Evolutionary conservation across 2,888 invertebrate genomes (phyloP), one percentile per base, ranked within the genome.

Genomic region (Pterobdella sp.): DNA sequence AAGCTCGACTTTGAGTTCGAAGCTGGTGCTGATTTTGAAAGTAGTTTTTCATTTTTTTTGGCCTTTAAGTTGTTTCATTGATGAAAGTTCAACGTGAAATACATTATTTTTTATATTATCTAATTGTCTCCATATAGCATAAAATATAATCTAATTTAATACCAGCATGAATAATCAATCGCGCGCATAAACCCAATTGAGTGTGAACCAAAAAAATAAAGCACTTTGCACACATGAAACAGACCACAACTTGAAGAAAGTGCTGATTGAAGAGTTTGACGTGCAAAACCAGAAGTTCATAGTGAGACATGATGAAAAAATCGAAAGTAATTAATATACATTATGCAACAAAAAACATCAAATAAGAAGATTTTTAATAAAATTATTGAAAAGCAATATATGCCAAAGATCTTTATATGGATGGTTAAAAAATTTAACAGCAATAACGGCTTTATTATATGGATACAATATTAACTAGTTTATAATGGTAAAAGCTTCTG

Each of bases 11-110:
- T 85, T 77, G 92, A 93, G 81, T 86, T 93, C 68, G 87, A 85
- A 75, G 80, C 81, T 79, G 93, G 91, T 22, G 90, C 91, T 78
- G 88, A 89, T 81, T 89, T 93, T 74, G 89, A 90, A 83, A 92
- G 92, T 92, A 84, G 85, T 87, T n/a, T n/a, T n/a, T n/a, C n/a
- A n/a, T n/a, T n/a, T n/a, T n/a, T n/a, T 3, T 31, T 26, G 26
- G 67, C 14, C n/a, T 14, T 14, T 10, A 7, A 29, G 14, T 14
- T n/a, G 7, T 29, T 64, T 10, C 7, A 64, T n/a, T 10, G 14
- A 64, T 29, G n/a, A n/a, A 64, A 29, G 26, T 7, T 64, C 7
- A n/a, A 14, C 14, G 10, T 64, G 31, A 65, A 29, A 7, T 71
- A 32, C 4, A 4, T 18, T 14, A 72, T 74, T 73, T 64, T 52